Percentiles rank a stretch among this genome's conserved stretches.
phyloP scores from a whole-genome alignment of 2,797 vertebrate species.

The Tokudaia tokunoshimensis region DNA sequence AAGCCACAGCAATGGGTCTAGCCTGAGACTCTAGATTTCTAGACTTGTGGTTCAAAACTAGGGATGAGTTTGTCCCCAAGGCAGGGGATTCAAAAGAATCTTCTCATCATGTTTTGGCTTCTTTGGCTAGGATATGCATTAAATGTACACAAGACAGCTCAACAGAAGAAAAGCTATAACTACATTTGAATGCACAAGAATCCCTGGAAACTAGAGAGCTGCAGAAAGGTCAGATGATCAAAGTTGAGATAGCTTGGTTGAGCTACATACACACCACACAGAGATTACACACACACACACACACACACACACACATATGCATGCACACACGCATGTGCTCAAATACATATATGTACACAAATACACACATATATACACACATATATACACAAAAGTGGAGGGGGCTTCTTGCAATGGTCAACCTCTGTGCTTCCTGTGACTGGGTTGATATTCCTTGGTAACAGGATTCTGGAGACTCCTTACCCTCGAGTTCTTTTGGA shows the following conservation, averaged over 20 bases:
- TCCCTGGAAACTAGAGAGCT: too few species aligned
- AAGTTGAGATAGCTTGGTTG: neutral
- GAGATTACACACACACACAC: too few species aligned
- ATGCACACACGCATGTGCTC: too few species aligned
- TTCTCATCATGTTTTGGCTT: neutral
- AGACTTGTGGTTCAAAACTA: neutral
- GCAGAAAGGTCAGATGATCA: neutral
- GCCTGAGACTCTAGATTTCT: neutral
- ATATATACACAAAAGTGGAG: neutral
- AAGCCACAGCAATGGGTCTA: neutral
- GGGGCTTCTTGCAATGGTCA: too few species aligned
- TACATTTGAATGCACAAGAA: neutral
- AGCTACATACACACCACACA: neutral
- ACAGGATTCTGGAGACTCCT: neutral
- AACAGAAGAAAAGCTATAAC: neutral
- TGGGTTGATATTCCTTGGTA: neutral
- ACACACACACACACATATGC: too few species aligned
- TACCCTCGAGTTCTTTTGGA: neutral
- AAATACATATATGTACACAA: too few species aligned
- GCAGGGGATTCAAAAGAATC: neutral
- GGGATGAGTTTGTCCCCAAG: neutral
- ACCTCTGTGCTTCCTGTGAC: neutral
- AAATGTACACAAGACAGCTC: neutral
- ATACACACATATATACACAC: too few species aligned
- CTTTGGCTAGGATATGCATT: neutral